A percentile compares a stretch with the other conserved stretches of the same genome.
phyloP scores from a whole-genome alignment of 2,797 vertebrate genomes.

The Micropoecilia bifurca region DNA sequence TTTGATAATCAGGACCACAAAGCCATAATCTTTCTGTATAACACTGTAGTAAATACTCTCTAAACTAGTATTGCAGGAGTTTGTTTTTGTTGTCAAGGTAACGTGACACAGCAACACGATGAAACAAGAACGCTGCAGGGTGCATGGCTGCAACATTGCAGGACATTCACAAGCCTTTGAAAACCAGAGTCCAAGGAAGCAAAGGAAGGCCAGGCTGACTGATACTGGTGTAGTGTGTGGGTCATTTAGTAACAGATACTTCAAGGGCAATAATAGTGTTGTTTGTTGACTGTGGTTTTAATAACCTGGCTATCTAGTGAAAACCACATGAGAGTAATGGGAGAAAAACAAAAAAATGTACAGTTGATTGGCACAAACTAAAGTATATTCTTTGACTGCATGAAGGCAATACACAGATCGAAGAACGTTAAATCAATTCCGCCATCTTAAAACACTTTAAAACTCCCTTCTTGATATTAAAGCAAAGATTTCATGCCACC shows the following conservation, averaged over 20 bases:
- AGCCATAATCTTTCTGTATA: slow-evolving; percentile 62
- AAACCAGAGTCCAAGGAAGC: slow-evolving; percentile 10
- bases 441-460: slow-evolving; percentile 12
- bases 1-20: slow-evolving; percentile 58
- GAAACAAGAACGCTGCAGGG: slow-evolving; percentile 37
- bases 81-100: slow-evolving; percentile 33
- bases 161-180: slow-evolving; percentile 54
- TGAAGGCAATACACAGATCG: slow-evolving; percentile 37
- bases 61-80: slow-evolving; percentile 67
- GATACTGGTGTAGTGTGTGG: slow-evolving; percentile 49
- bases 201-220: slow-evolving; percentile 6
- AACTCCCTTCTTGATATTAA: slow-evolving; percentile 10
- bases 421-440: slow-evolving; percentile 33
- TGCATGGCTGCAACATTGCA: slow-evolving; percentile 36
- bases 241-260: slow-evolving; percentile 34
- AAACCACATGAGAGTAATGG: slow-evolving; percentile 9
- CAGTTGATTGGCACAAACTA: slow-evolving; percentile 31
- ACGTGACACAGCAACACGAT: slow-evolving; percentile 30
- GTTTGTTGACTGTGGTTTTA: slow-evolving; percentile 34
- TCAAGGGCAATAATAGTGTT: slow-evolving; percentile 33
- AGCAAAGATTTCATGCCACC: slow-evolving; percentile 32
- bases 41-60: slow-evolving; percentile 59
- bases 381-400: background rate
- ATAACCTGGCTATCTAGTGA: slow-evolving; percentile 26
- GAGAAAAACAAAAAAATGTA: slow-evolving; percentile 2